Evolutionary conservation across 1,140 invertebrate genomes (phyloP).

Genomic region (Asobara japonica): DNA sequence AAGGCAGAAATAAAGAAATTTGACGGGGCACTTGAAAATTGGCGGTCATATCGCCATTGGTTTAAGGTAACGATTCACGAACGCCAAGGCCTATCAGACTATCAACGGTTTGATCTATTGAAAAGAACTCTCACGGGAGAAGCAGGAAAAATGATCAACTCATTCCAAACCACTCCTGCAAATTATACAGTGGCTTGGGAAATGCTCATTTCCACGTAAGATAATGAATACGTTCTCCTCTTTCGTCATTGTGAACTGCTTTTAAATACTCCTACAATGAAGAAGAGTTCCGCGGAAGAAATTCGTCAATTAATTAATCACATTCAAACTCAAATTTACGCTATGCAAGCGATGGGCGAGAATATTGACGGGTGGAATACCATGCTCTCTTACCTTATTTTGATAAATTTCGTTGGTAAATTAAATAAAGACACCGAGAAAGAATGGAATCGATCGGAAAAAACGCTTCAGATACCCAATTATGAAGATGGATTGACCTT

Average conservation of each 20-base stretch:
- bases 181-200: conserved; percentile 24
- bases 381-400: background rate
- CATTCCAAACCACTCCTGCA: conserved; percentile 20
- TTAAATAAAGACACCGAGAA: conserved; percentile 5
- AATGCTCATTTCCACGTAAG: conserved; percentile 12
- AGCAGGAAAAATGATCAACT: conserved; percentile 7
- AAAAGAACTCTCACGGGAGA: conserved; percentile 23
- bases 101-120: conserved; percentile 8
- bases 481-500: background rate
- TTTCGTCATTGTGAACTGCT: conserved; percentile 9
- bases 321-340: conserved; percentile 1
- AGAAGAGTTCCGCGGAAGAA: background rate
- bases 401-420: too few species aligned
- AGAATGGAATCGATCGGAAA: conserved; percentile 21
- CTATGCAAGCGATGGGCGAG: conserved; percentile 22
- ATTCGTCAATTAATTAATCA: conserved; percentile 1
- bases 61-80: conserved; percentile 16
- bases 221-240: background rate
- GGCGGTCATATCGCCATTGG: conserved; percentile 26
- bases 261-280: background rate
- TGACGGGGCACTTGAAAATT: conserved; percentile 23
- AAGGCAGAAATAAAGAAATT: conserved; percentile 25
- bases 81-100: conserved; percentile 12
- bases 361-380: conserved; percentile 22
- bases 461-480: conserved; percentile 6